Percentiles rank a stretch among this genome's conserved stretches.
Evolutionary conservation across 2,888 invertebrate genomes (phyloP).

Genomic region (Odontomyia ornata): DNA sequence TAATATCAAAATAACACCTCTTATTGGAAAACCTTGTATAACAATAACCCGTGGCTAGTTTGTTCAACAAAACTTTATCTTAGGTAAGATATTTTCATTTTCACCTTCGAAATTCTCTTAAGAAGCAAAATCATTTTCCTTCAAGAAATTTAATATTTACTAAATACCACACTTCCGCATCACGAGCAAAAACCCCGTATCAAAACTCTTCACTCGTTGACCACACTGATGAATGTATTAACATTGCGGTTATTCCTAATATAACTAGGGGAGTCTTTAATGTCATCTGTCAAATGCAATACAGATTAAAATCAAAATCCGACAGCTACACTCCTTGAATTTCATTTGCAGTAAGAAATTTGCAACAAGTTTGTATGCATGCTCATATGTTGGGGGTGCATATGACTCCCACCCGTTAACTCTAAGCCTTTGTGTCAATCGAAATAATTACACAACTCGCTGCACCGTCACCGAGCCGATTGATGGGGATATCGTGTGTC

Average conservation of each 20-base stretch:
- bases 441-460: constrained; percentile 36
- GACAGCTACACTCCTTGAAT: not conserved
- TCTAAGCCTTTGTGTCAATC: constrained; percentile 27
- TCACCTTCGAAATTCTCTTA: too few species aligned
- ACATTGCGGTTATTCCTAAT: not conserved
- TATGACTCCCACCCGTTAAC: not conserved
- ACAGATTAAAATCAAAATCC: constrained; percentile 26
- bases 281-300: constrained; percentile 17
- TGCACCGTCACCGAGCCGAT: not conserved
- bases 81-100: too few species aligned
- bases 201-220: not conserved
- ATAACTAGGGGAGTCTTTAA: not conserved
- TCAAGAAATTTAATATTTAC: too few species aligned
- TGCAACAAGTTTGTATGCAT: not conserved
- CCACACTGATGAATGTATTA: not conserved
- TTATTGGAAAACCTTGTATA: too few species aligned
- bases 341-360: not conserved
- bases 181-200: too few species aligned
- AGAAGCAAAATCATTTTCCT: too few species aligned
- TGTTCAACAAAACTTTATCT: too few species aligned
- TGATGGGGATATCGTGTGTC: constrained; percentile 12
- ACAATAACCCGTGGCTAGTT: too few species aligned
- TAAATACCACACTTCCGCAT: too few species aligned
- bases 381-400: not conserved
- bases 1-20: too few species aligned